phyloP scores from a whole-genome alignment of 1,140 invertebrate genomes.

The Aethina tumida region DNA sequence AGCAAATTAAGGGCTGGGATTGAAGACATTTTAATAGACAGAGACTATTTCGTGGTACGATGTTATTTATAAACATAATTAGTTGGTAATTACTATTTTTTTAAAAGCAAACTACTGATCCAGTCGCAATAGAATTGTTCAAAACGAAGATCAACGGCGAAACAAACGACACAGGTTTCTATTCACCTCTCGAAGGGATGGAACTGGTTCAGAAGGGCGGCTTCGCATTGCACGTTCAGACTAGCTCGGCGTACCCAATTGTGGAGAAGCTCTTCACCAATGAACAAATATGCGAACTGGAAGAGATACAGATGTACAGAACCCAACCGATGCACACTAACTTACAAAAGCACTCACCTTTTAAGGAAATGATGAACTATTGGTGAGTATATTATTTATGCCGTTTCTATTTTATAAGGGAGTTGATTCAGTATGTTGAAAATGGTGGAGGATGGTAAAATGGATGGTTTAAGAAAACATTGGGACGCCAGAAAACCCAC shows the following conservation, averaged over 20 bases:
- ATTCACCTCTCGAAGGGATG: constrained; percentile 17
- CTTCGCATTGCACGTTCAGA: constrained; percentile 20
- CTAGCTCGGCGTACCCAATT: constrained; percentile 26
- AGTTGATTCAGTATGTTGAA: constrained; percentile 12
- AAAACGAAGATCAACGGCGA: constrained; percentile 6
- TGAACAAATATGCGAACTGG: constrained; percentile 26
- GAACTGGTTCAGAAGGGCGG: constrained; percentile 17
- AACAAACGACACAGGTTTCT: constrained; percentile 16
- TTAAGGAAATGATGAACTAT: constrained; percentile 20
- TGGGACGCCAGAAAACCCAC: constrained; percentile 16
- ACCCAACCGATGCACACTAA: constrained; percentile 22
- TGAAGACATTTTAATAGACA: constrained; percentile 23
- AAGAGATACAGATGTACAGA: constrained; percentile 26
- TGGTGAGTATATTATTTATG: constrained; percentile 17
- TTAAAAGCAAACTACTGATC: constrained; percentile 14
- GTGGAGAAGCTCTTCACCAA: constrained; percentile 23
- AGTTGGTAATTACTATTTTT: no score
- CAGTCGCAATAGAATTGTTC: constrained; percentile 5
- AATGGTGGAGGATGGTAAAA: constrained; percentile 12
- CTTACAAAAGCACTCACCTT: constrained; percentile 22
- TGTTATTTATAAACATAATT: no score
- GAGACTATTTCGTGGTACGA: constrained; percentile 21
- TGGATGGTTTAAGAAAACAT: constrained; percentile 14
- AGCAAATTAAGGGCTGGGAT: constrained; percentile 21
- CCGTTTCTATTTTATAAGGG: no score